Evolutionary conservation across 1,140 invertebrate species (phyloP).

Genomic region (Drosophila mayri): DNA sequence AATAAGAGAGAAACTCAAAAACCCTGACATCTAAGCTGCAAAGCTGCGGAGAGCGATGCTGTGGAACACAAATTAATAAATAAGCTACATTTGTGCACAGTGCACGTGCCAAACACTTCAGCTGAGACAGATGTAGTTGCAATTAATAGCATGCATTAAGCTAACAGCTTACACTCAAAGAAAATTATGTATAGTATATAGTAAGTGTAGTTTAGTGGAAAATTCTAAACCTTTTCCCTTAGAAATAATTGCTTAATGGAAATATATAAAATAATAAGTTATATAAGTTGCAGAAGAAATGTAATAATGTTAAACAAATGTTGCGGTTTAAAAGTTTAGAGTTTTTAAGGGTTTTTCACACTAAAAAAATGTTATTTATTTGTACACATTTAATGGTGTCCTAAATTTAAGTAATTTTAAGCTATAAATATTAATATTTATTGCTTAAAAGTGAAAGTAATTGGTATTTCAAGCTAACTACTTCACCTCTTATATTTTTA

Average conservation of each 20-base stretch:
- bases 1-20: background rate
- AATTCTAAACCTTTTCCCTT: too few species aligned
- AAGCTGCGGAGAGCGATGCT: background rate
- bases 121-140: constrained; percentile 33
- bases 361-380: background rate
- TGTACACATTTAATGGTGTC: background rate
- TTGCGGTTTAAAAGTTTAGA: background rate
- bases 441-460: background rate
- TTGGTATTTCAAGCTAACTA: background rate
- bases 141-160: constrained; percentile 50
- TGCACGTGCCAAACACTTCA: constrained; percentile 33
- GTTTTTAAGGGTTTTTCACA: background rate
- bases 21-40: constrained; percentile 15
- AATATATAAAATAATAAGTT: too few species aligned
- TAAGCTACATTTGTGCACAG: constrained; percentile 43
- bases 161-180: constrained; percentile 22
- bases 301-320: background rate
- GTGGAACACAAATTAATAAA: constrained; percentile 45
- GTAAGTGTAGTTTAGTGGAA: too few species aligned
- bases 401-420: background rate
- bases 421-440: background rate
- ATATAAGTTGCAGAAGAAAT: background rate
- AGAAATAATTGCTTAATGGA: too few species aligned
- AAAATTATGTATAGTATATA: background rate
- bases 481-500: background rate